phyloP scores from a whole-genome alignment of 2,113 vertebrate genomes.

The Prionailurus viverrinus region DNA sequence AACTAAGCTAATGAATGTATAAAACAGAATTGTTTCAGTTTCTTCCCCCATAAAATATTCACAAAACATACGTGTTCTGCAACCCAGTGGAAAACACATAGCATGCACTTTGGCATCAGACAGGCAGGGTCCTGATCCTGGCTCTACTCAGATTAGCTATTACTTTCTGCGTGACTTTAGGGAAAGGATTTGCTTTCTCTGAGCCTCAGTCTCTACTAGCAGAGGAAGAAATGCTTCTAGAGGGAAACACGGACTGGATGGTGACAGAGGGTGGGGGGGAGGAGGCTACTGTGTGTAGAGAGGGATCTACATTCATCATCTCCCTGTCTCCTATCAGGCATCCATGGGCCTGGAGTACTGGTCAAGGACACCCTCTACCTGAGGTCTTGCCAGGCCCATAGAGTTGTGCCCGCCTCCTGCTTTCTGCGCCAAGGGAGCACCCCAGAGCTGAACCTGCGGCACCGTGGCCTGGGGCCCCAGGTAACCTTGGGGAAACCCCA shows the following conservation, averaged over 20 bases:
- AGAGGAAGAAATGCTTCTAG: not conserved
- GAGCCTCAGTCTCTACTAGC: not conserved
- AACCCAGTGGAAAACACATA: not conserved
- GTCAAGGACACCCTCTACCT: constrained; percentile 70
- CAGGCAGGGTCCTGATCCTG: not conserved
- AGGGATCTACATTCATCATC: not conserved
- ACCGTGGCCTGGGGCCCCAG: constrained; percentile 91
- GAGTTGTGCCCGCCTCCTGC: constrained; percentile 85
- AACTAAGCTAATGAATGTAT: not conserved
- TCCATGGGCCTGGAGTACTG: not conserved
- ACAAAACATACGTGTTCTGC: not conserved
- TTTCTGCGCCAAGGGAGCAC: constrained; percentile 85
- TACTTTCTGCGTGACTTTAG: not conserved
- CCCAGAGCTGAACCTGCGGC: constrained; percentile 86
- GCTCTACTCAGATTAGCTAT: not conserved
- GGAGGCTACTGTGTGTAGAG: not conserved
- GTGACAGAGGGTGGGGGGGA: not conserved
- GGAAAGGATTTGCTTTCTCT: not conserved
- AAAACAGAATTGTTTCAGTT: not conserved
- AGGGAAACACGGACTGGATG: not conserved
- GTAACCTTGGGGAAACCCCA: constrained; percentile 76
- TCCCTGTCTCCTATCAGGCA: not conserved
- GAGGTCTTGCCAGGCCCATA: constrained; percentile 83
- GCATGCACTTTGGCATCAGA: not conserved
- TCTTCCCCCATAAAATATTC: not conserved